These are phyloP conservation scores for Tetranychus urticae DNA, from an alignment of 1,140 invertebrate species.

Conservation along the genomic window DNA sequence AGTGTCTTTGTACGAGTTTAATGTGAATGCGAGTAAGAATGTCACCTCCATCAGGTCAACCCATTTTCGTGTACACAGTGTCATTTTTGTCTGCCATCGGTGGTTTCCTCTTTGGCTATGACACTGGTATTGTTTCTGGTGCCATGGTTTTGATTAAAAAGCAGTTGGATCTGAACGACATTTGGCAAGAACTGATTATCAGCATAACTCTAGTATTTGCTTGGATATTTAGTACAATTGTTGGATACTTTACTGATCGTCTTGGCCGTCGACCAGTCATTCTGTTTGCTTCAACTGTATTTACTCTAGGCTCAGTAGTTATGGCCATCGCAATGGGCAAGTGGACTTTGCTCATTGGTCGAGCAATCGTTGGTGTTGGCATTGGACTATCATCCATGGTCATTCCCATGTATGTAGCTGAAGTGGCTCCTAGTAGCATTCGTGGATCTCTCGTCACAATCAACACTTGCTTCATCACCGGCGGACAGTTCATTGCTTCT, in stretches of 20 bases:
- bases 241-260: conserved; percentile 26
- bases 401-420: conserved; percentile 36
- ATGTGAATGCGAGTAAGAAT: too few species aligned
- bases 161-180: conserved; percentile 23
- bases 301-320: conserved; percentile 28
- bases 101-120: conserved; percentile 40
- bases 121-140: conserved; percentile 37
- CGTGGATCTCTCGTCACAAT: conserved; percentile 30
- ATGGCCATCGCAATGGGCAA: conserved; percentile 27
- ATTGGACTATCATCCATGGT: conserved; percentile 35
- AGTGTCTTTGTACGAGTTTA: too few species aligned
- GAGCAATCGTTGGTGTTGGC: conserved; percentile 31
- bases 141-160: conserved; percentile 31
- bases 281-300: conserved; percentile 28
- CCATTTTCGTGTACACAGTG: neutral
- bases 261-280: conserved; percentile 31
- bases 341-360: conserved; percentile 26
- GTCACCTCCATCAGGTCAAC: neutral
- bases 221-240: conserved; percentile 28
- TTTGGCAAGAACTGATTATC: conserved; percentile 31
- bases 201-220: conserved; percentile 24
- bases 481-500: conserved; percentile 31
- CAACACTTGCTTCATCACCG: conserved; percentile 32
- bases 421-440: conserved; percentile 28
- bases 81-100: conserved; percentile 28